Percentiles rank a stretch among this genome's conserved stretches.
Conservation (phyloP, 2,113 vertebrate species). For the Lophochroa leadbeateri region DNA sequence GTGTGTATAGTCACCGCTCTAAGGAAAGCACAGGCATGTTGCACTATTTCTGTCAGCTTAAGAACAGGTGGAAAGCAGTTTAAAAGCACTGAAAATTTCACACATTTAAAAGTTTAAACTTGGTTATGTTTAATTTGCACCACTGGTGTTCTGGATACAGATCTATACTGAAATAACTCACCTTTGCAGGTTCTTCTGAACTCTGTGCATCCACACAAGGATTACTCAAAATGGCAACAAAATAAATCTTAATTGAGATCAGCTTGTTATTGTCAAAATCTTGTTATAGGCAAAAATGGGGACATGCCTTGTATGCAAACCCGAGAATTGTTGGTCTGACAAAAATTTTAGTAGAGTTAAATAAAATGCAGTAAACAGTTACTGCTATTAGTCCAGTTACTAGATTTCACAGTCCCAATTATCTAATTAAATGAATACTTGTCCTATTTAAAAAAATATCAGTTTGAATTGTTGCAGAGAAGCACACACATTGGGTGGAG, state of each 20-base stretch:
- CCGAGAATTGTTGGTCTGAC: not conserved
- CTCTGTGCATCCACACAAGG: not conserved
- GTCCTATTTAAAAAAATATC: not conserved
- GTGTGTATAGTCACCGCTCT: not conserved
- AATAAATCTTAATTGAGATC: not conserved
- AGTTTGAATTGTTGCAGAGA: not conserved
- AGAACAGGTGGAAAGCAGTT: not conserved
- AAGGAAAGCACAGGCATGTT: not conserved
- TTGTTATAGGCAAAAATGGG: not conserved
- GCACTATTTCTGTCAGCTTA: not conserved
- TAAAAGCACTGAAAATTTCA: not conserved
- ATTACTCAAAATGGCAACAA: not conserved
- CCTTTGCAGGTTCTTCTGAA: not conserved
- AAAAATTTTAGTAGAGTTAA: not conserved
- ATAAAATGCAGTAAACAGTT: not conserved
- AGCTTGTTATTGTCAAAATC: not conserved
- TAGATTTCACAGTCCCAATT: not conserved
- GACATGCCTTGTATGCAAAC: not conserved
- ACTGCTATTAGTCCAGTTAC: not conserved
- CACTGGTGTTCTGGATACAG: not conserved
- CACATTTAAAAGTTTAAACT: not conserved
- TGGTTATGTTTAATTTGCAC: not conserved
- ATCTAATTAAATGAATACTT: not conserved
- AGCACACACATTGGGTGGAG: not conserved
- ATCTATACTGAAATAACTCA: not conserved